A percentile compares a stretch with the other conserved stretches of the same genome.
These are phyloP conservation scores for Tapera naevia DNA, from an alignment of 2,797 vertebrate genomes.

Conservation along the genomic window DNA sequence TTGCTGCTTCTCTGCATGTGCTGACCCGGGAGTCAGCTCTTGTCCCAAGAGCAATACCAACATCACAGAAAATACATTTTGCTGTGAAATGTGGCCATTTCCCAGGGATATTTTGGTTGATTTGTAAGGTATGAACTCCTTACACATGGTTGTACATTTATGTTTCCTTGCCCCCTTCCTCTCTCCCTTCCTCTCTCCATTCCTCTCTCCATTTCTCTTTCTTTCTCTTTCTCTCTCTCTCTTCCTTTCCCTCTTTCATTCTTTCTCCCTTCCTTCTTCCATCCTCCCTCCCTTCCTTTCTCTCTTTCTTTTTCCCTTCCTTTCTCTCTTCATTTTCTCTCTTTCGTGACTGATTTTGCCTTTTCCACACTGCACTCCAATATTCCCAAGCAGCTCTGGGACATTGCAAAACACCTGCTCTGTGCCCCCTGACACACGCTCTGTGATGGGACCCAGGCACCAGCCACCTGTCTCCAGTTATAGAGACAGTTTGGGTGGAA, in stretches of 20 bases:
- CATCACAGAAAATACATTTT: background rate
- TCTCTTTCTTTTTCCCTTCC: no score
- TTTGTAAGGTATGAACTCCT: background rate
- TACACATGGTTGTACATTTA: background rate
- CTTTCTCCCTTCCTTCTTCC: background rate
- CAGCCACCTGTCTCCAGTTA: rapidly evolving
- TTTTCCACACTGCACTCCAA: rapidly evolving
- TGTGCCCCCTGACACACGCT: rapidly evolving
- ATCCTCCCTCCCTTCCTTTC: no score
- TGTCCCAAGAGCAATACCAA: background rate
- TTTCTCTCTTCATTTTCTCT: no score
- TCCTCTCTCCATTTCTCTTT: background rate
- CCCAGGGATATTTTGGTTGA: rapidly evolving
- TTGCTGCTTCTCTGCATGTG: rapidly evolving
- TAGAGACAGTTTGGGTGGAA: background rate
- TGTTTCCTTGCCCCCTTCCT: background rate
- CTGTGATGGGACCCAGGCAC: rapidly evolving
- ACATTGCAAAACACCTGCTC: rapidly evolving
- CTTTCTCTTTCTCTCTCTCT: background rate
- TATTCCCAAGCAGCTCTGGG: background rate
- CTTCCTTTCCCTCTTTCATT: background rate
- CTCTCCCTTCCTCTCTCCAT: no score
- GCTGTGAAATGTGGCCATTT: background rate
- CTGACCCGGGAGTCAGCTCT: background rate
- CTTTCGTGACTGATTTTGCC: background rate